phyloP scores from a whole-genome alignment of 2,888 invertebrate genomes.

The Cremastinae sp. region DNA sequence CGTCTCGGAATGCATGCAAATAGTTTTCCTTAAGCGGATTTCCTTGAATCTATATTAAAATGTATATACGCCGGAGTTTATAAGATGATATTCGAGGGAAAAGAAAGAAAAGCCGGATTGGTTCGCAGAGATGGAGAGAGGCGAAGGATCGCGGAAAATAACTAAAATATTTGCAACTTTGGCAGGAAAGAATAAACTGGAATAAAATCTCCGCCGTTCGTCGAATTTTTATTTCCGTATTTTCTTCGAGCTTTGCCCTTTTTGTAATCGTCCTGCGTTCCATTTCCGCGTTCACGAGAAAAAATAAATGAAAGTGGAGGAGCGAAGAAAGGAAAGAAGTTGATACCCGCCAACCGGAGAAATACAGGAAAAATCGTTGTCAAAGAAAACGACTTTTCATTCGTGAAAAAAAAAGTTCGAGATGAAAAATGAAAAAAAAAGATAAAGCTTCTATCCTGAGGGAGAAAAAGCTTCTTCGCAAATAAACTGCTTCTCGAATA shows the following conservation, averaged over 20 bases:
- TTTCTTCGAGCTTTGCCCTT: too few species aligned
- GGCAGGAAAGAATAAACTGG: too few species aligned
- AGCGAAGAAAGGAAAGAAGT: conserved; percentile 5
- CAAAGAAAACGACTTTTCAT: conserved; percentile 17
- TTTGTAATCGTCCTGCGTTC: too few species aligned
- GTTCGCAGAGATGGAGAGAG: background rate
- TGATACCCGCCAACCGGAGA: conserved; percentile 28
- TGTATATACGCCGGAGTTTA: background rate
- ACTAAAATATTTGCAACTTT: background rate
- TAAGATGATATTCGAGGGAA: too few species aligned
- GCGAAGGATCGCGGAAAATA: too few species aligned
- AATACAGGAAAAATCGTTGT: conserved; percentile 16
- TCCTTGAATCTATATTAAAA: background rate
- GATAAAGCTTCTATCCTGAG: conserved; percentile 36
- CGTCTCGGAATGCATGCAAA: too few species aligned
- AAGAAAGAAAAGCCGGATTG: too few species aligned
- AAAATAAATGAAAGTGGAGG: background rate
- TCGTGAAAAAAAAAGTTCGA: conserved; percentile 9
- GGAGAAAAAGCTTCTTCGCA: conserved; percentile 25
- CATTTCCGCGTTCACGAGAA: too few species aligned
- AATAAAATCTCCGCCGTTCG: too few species aligned
- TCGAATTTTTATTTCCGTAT: too few species aligned
- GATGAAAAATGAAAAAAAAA: conserved; percentile 16
- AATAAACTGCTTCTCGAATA: conserved; percentile 5
- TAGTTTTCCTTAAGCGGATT: too few species aligned